A percentile compares a stretch with the other conserved stretches of the same genome.
These are phyloP conservation scores for Hololepta plana DNA, from an alignment of 2,888 invertebrate genomes.

Conservation along the genomic window DNA sequence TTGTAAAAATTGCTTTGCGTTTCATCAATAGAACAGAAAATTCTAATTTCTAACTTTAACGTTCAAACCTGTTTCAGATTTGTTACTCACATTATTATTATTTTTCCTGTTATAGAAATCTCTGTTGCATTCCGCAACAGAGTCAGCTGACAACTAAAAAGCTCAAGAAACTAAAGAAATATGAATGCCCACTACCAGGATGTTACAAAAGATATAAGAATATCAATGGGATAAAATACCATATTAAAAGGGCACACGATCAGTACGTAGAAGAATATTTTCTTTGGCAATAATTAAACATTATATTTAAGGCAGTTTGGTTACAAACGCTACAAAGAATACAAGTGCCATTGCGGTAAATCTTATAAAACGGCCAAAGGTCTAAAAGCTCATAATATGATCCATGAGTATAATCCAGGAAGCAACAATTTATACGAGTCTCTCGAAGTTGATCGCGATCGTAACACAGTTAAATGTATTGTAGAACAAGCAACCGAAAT, in stretches of 20 bases:
- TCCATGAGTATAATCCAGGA: too few relatives aligned
- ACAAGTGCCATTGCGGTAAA: conserved; percentile 72
- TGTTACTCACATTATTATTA: too few relatives aligned
- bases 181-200: conserved; percentile 69
- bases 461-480: too few relatives aligned
- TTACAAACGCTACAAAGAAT: conserved; percentile 39
- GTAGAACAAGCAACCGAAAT: too few relatives aligned
- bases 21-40: neutral
- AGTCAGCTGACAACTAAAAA: too few relatives aligned
- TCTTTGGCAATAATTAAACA: conserved; percentile 9
- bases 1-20: conserved; percentile 2
- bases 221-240: conserved; percentile 76
- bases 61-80: too few relatives aligned
- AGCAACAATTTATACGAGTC: too few relatives aligned
- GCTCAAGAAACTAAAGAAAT: too few relatives aligned
- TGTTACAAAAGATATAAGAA: conserved; percentile 80
- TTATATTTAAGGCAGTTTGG: conserved; percentile 15
- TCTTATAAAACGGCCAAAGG: conserved; percentile 69
- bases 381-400: conserved; percentile 49
- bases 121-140: too few relatives aligned
- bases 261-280: neutral
- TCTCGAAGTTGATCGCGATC: too few relatives aligned
- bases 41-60: too few relatives aligned
- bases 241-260: conserved; percentile 72
- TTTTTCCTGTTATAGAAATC: too few relatives aligned